Base-by-base conservation (phyloP, 2,888 invertebrate species). In the Allolobophora icterica region DNA sequence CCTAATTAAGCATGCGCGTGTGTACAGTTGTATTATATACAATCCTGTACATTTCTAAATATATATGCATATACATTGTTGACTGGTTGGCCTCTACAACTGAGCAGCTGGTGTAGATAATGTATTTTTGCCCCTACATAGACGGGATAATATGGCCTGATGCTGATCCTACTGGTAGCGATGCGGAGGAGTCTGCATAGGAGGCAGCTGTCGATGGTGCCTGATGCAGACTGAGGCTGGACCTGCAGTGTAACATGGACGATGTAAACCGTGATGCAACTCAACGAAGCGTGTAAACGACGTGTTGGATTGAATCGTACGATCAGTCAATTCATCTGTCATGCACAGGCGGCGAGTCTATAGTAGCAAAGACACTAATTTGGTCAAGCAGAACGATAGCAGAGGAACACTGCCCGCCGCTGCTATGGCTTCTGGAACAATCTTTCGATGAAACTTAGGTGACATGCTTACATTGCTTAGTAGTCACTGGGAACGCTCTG, bases 221-320 rank as follows among this genome's bases (percentile, higher is more conserved):
- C 30, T 21, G 21, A 4, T 38, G 19, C 19, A 45, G 45, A 45
- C 13, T 5, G 17, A 45, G 45, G 19, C 45, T 45, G 13, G 1
- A 15, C 1, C 71, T 58, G 58, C 24, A 71, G 71, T 71, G 71
- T 71, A 71, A 71, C 71, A n/a, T 71, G n/a, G 71, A n/a, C 71
- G 71, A 71, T 71, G 71, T 71, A 71, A 71, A n/a, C n/a, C 71
- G 71, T 71, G 71, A n/a, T 71, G 71, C 71, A n/a, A 71, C 71
- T 71, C 71, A 71, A n/a, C 71, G n/a, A 71, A 71, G 71, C 71
- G 8, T 71, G 71, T 71, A 71, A 71, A 71, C n/a, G 71, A n/a
- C n/a, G 71, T n/a, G 71, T 71, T 71, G n/a, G 30, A 71, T n/a
- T 71, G n/a, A 71, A 71, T 52, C 4, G 52, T 52, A 24, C 52